Base-by-base conservation (phyloP, 2,888 invertebrate species). In the Ornithoptera priamus region DNA sequence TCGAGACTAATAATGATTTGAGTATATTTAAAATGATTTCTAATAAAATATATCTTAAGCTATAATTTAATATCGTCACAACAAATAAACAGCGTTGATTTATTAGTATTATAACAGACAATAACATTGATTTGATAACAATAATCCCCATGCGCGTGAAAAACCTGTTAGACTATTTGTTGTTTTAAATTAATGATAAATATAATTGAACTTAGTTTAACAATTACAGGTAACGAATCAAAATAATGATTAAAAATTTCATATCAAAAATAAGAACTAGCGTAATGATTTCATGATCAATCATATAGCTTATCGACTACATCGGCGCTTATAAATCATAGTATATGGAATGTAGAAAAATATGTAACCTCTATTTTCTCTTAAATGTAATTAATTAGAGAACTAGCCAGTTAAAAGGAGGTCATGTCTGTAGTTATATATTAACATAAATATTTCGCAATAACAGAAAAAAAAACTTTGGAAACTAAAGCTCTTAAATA, bases 341-440 rank as follows among this genome's bases (percentile, higher is more conserved):
- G 36, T 18, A 60, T 30, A 56, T 64, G 12, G 59, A 18, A 53
- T 46, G 10, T 68, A 68, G 46, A 63, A 68, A 68, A 68, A 68
- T 68, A 68, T 62, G 20, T 59, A 59, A 65, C 46, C 22, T 30
- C 12, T 42, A 17, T 58, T 59, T 42, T 59, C n/a, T 22, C 53
- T 64, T 64, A 65, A 65, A 65, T 42, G 15, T 58, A 58, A 65
- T 58, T 42, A 10, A 65, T 59, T 65, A 46, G 57, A 46, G 59
- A 59, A 42, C 42, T 46, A 58, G 8, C 5, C 10, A 56, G 18
- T 58, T 58, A 20, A 58, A 58, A 58, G n/a, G n/a, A 22, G 1
- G 22, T 12, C 22, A 2, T 50, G 50, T 1, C 2, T 50, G 50
- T 7, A n/a, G n/a, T n/a, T 53, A 53, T 53, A n/a, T 53, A 7